A percentile compares a stretch with the other conserved stretches of the same genome.
phyloP scores from a whole-genome alignment of 2,113 vertebrate species.

The Atlantisia rogersi region DNA sequence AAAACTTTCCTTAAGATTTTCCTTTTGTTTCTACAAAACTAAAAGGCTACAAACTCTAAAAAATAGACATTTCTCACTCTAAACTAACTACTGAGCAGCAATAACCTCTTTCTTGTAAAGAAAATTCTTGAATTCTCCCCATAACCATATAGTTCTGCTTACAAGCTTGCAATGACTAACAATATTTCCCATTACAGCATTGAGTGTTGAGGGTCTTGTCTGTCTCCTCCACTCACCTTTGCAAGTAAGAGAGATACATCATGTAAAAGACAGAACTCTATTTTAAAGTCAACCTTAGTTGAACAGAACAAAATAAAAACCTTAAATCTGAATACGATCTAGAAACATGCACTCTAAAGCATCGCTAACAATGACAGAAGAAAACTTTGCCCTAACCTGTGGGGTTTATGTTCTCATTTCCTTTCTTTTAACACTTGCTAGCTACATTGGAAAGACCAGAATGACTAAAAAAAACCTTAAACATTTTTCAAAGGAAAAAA shows the following conservation, averaged over 20 bases:
- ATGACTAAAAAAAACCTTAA: neutral
- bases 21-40: neutral
- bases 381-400: neutral
- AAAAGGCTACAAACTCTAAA: neutral
- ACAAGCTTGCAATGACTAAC: neutral
- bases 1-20: neutral
- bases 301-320: neutral
- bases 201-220: neutral
- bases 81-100: neutral
- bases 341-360: neutral
- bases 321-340: neutral
- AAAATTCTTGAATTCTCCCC: neutral
- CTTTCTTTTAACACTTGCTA: neutral
- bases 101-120: neutral
- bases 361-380: neutral
- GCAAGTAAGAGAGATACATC: neutral
- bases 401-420: neutral
- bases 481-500: neutral
- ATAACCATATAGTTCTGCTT: neutral
- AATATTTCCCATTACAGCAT: neutral
- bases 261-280: neutral
- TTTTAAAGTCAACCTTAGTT: neutral
- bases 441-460: neutral
- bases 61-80: neutral
- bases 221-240: neutral